Evolutionary conservation across 2,888 invertebrate species (phyloP).

Genomic region (Cataglyphis altisquamis): DNA sequence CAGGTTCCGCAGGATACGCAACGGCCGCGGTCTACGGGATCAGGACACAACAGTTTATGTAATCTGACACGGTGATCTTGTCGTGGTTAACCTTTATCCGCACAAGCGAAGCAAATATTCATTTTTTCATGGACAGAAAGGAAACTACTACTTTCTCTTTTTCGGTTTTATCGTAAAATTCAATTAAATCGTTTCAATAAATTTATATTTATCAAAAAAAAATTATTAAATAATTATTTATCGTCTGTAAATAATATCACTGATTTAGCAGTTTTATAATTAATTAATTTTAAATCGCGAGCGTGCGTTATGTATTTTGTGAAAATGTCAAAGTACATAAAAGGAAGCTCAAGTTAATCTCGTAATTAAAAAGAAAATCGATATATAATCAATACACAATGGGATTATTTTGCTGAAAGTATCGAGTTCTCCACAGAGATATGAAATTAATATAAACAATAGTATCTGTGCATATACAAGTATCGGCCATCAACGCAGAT

Average conservation of each 20-base stretch:
- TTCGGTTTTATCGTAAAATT: constrained; percentile 1
- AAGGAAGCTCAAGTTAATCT: constrained; percentile 18
- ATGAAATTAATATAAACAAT: constrained; percentile 70
- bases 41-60: constrained; percentile 65
- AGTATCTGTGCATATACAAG: constrained; percentile 18
- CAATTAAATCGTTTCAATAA: background rate
- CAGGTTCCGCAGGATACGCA: constrained; percentile 50
- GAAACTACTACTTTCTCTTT: background rate
- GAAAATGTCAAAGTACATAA: constrained; percentile 1
- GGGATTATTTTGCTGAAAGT: background rate
- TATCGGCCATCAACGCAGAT: constrained; percentile 69
- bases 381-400: background rate
- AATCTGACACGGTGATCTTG: constrained; percentile 49
- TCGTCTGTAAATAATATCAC: no score
- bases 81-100: constrained; percentile 39
- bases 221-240: background rate
- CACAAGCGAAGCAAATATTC: background rate
- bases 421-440: constrained; percentile 35
- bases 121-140: background rate
- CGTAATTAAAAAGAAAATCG: constrained; percentile 2
- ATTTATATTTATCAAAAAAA: background rate
- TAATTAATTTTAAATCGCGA: background rate
- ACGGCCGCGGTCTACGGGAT: constrained; percentile 42
- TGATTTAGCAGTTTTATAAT: background rate
- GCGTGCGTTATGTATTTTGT: background rate